Percentiles rank a stretch among this genome's conserved stretches.
phyloP scores from a whole-genome alignment of 2,797 vertebrate genomes.

The Fratercula arctica region DNA sequence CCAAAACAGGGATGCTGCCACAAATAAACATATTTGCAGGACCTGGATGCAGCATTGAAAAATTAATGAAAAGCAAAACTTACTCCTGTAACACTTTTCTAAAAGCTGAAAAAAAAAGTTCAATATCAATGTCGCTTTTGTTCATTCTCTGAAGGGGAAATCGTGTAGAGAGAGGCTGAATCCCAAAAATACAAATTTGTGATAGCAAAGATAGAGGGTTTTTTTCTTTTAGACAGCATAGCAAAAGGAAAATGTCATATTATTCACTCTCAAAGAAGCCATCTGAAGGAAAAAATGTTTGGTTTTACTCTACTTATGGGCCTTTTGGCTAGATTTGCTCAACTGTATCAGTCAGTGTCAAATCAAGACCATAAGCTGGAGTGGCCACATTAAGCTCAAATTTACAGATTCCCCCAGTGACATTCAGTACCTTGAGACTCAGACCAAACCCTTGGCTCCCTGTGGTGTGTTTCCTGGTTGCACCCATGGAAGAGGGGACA shows the following conservation, averaged over 20 bases:
- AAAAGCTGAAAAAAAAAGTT: not conserved
- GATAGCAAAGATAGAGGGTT: not conserved
- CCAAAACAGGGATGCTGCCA: not conserved
- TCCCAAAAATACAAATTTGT: not conserved
- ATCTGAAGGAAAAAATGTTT: not conserved
- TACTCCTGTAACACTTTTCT: not conserved
- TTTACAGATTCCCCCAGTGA: not conserved
- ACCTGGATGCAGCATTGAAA: not conserved
- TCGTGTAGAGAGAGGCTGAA: not conserved
- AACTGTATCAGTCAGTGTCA: not conserved
- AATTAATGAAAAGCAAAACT: not conserved
- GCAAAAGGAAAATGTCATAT: not conserved
- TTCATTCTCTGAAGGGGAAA: not conserved
- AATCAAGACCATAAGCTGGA: not conserved
- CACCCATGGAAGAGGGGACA: not conserved
- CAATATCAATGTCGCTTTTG: not conserved
- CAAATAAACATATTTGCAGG: not conserved
- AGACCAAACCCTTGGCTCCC: not conserved
- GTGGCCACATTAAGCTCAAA: not conserved
- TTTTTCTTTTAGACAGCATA: not conserved
- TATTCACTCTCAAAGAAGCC: not conserved
- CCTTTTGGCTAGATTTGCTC: not conserved
- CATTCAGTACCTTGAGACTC: not conserved
- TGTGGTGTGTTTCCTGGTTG: fast-evolving
- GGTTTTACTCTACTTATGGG: not conserved